Evolutionary conservation across 2,888 invertebrate species (phyloP).

Genomic region (Empis livida): DNA sequence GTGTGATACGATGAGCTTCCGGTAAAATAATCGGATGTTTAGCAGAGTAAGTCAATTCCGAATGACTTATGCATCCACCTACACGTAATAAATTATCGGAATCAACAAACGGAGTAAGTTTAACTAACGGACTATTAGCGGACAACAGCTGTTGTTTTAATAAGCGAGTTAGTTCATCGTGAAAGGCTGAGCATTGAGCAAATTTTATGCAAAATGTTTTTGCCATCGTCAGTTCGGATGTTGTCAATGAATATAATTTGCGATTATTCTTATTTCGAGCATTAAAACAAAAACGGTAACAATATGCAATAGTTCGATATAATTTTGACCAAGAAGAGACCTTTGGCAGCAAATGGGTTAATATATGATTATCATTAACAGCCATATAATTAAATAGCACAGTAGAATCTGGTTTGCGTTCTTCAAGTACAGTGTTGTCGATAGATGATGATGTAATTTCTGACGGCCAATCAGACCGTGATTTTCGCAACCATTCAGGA

Average conservation of each 20-base stretch:
- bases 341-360: no score
- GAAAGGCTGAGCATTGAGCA: not conserved
- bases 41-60: not conserved
- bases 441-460: not conserved
- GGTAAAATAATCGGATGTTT: constrained; percentile 6
- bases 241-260: no score
- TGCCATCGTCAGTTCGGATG: no score
- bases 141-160: not conserved
- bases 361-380: no score
- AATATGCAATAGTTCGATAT: no score
- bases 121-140: not conserved
- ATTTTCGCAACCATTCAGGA: not conserved
- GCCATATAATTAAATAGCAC: no score
- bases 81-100: constrained; percentile 2
- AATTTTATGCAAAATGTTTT: not conserved
- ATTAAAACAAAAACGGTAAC: no score
- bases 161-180: not conserved
- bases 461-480: not conserved
- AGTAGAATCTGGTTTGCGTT: not conserved
- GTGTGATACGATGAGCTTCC: constrained; percentile 3
- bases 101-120: constrained; percentile 1
- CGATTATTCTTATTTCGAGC: no score
- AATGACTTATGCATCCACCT: constrained; percentile 2
- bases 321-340: no score
- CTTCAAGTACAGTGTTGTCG: not conserved